phyloP scores from a whole-genome alignment of 2,113 vertebrate species.

The Lichenostomus cassidix region DNA sequence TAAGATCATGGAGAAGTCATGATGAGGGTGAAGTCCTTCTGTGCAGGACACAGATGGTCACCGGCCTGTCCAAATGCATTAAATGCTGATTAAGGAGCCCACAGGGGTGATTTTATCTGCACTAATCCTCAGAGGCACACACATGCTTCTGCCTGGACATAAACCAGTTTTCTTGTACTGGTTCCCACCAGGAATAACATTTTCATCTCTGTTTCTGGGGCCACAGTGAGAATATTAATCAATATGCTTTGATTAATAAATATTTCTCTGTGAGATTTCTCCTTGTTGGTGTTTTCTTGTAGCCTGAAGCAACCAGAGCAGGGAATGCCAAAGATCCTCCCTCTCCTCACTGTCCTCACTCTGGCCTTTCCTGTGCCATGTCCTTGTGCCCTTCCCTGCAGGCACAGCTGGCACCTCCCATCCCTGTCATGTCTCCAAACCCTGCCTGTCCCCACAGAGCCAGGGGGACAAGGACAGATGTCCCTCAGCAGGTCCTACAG shows the following conservation, averaged over 20 bases:
- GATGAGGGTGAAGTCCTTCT: neutral
- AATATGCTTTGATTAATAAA: neutral
- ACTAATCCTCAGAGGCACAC: neutral
- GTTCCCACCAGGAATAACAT: neutral
- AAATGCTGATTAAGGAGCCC: neutral
- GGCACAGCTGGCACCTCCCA: neutral
- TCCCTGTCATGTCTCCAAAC: neutral
- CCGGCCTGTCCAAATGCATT: neutral
- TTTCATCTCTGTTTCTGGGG: neutral
- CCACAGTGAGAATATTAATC: neutral
- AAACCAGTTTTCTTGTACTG: neutral
- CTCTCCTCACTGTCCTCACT: neutral
- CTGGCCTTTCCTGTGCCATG: neutral
- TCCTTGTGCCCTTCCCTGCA: neutral
- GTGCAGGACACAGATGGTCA: neutral
- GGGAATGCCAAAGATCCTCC: accelerated
- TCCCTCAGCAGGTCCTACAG: neutral
- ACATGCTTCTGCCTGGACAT: accelerated
- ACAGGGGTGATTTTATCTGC: neutral
- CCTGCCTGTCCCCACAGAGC: neutral
- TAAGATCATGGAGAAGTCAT: neutral
- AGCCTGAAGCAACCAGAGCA: neutral
- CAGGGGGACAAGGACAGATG: neutral
- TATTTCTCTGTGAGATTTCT: neutral
- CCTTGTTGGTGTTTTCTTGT: neutral